phyloP scores from a whole-genome alignment of 1,140 invertebrate species.

The Achroia grisella region DNA sequence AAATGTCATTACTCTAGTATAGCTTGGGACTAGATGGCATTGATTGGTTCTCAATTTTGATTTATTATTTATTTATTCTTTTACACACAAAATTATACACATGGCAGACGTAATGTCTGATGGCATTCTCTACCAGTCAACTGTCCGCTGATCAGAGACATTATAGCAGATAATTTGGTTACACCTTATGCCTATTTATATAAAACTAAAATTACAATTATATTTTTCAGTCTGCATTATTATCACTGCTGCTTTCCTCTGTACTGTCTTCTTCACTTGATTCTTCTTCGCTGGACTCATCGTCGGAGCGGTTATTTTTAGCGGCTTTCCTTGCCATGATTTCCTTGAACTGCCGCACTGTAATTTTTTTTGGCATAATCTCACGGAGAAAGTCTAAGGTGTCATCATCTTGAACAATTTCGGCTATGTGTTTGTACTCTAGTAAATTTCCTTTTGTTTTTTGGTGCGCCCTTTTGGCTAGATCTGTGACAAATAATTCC shows the following conservation, averaged over 20 bases:
- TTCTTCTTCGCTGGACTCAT: slow-evolving; percentile 40
- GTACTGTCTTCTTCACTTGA: slow-evolving; percentile 49
- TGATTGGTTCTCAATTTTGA: no score
- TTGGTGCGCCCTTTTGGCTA: slow-evolving; percentile 76
- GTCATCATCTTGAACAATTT: slow-evolving; percentile 79
- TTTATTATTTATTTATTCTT: no score
- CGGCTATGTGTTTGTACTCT: slow-evolving; percentile 81
- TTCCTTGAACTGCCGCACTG: slow-evolving; percentile 78
- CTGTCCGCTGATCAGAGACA: no score
- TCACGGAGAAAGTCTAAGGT: slow-evolving; percentile 80
- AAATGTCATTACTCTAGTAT: no score
- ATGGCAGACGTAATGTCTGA: no score
- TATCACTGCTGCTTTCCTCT: slow-evolving; percentile 42
- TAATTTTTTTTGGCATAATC: slow-evolving; percentile 83
- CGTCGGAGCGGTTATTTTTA: slow-evolving; percentile 43
- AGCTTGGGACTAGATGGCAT: no score
- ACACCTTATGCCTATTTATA: no score
- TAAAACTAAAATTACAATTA: no score
- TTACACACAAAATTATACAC: no score
- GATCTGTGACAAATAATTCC: slow-evolving; percentile 78
- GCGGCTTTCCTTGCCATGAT: slow-evolving; percentile 76
- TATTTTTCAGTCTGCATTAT: slow-evolving; percentile 31
- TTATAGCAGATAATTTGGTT: no score
- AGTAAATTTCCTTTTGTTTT: slow-evolving; percentile 58
- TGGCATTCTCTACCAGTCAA: no score